Conservation (phyloP, 2,888 invertebrate genomes). For the Phalera bucephala region DNA sequence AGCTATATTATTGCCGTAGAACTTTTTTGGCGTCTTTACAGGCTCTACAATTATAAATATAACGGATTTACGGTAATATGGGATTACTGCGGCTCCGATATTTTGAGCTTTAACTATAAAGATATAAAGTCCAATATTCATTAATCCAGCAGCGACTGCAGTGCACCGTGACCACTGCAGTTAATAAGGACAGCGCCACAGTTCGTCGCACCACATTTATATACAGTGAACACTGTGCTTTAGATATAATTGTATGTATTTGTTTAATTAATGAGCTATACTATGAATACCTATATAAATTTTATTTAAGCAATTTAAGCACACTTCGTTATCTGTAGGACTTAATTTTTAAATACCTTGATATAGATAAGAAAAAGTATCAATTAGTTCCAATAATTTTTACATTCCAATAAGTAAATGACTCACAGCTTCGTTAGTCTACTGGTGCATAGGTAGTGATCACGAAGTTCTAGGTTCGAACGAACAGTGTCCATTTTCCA, state of each 20-base stretch:
- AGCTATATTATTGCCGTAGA: slow-evolving; percentile 11
- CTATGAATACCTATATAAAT: too few relatives aligned
- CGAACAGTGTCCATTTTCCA: too few relatives aligned
- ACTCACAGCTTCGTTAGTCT: too few relatives aligned
- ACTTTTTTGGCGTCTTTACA: slow-evolving; percentile 7
- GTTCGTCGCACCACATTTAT: slow-evolving; percentile 30
- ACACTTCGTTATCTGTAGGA: too few relatives aligned
- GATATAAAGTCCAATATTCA: slow-evolving; percentile 23
- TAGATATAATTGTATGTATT: too few relatives aligned
- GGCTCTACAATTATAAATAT: not conserved
- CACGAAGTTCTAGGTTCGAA: too few relatives aligned
- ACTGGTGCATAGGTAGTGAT: too few relatives aligned
- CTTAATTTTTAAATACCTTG: too few relatives aligned
- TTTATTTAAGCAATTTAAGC: too few relatives aligned
- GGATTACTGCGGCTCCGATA: slow-evolving; percentile 1
- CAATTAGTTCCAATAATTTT: too few relatives aligned
- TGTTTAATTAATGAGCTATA: slow-evolving; percentile 14
- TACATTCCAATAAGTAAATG: too few relatives aligned
- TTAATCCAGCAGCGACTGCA: slow-evolving; percentile 28
- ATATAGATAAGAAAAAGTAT: too few relatives aligned
- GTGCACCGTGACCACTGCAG: slow-evolving; percentile 33
- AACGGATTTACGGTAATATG: not conserved
- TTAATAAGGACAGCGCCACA: slow-evolving; percentile 34
- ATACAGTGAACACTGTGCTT: slow-evolving; percentile 19
- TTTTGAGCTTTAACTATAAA: slow-evolving; percentile 11